A percentile compares a stretch with the other conserved stretches of the same genome.
Conservation (phyloP, 35 echinoderm and acorn worm species). For the Anneissia japonica region DNA sequence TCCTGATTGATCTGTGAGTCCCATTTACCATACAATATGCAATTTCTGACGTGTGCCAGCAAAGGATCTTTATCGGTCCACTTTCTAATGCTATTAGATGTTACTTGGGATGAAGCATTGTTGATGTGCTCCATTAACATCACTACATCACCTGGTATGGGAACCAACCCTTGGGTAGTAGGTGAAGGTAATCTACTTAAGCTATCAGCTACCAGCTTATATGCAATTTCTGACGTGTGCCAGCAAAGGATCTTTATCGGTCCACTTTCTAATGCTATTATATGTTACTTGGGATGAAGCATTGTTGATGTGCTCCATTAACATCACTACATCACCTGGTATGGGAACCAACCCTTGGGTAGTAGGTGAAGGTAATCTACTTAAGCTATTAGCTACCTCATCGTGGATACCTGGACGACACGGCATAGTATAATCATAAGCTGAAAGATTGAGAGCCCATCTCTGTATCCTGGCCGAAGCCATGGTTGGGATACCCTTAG, state of each 20-base stretch:
- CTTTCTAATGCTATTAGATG: constrained; percentile 13
- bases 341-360: neutral
- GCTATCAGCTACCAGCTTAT: constrained; percentile 38
- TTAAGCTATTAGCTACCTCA: constrained; percentile 38
- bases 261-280: constrained; percentile 28
- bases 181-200: constrained; percentile 40
- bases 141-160: constrained; percentile 22
- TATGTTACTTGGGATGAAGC: constrained; percentile 12
- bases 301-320: constrained; percentile 2
- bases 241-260: constrained; percentile 26
- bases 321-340: constrained; percentile 19
- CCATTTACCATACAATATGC: constrained; percentile 32
- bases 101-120: constrained; percentile 33
- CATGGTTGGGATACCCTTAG: constrained; percentile 22
- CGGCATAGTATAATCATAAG: constrained; percentile 35
- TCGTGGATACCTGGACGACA: constrained; percentile 12
- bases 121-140: constrained; percentile 13
- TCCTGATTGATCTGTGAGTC: neutral
- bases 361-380: constrained; percentile 25
- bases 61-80: constrained; percentile 36
- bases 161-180: neutral
- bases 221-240: constrained; percentile 25
- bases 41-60: constrained; percentile 20
- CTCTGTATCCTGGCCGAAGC: constrained; percentile 35
- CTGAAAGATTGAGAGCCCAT: constrained; percentile 50